Evolutionary conservation across 2,888 invertebrate genomes (phyloP).

Genomic region (Zaprionus lineosus): DNA sequence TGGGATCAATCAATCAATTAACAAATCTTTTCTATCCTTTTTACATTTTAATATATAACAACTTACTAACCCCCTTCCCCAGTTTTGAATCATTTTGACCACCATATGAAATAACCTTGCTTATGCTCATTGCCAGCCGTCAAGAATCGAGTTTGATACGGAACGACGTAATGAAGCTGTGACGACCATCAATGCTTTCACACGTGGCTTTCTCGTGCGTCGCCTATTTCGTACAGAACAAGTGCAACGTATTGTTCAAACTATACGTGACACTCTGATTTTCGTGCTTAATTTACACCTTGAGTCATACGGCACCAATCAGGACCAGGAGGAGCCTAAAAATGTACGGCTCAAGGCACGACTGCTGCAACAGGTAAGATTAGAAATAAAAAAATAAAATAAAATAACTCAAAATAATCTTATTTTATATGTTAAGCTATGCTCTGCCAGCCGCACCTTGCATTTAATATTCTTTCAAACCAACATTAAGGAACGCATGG

Average conservation of each 20-base stretch:
- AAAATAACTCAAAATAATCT: not conserved
- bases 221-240: slow-evolving; percentile 91
- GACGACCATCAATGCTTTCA: slow-evolving; percentile 86
- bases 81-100: not conserved
- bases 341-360: slow-evolving; percentile 80
- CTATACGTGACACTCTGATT: slow-evolving; percentile 81
- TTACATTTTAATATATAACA: slow-evolving; percentile 2
- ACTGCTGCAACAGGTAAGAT: slow-evolving; percentile 78
- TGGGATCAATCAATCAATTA: slow-evolving; percentile 21
- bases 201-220: slow-evolving; percentile 91
- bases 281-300: slow-evolving; percentile 81
- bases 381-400: not conserved
- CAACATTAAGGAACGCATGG: slow-evolving; percentile 79
- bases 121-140: slow-evolving; percentile 30
- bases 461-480: slow-evolving; percentile 79
- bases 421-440: slow-evolving; percentile 57
- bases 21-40: slow-evolving; percentile 7
- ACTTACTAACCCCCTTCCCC: slow-evolving; percentile 1
- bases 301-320: slow-evolving; percentile 64
- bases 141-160: not conserved
- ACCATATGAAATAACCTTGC: slow-evolving; percentile 1
- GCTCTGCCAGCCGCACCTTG: slow-evolving; percentile 76
- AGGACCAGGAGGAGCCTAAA: slow-evolving; percentile 57
- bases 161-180: slow-evolving; percentile 84
- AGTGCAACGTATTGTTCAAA: slow-evolving; percentile 87